Evolutionary conservation across 2,888 invertebrate species (phyloP).

Genomic region (Priocnemis perturbator): DNA sequence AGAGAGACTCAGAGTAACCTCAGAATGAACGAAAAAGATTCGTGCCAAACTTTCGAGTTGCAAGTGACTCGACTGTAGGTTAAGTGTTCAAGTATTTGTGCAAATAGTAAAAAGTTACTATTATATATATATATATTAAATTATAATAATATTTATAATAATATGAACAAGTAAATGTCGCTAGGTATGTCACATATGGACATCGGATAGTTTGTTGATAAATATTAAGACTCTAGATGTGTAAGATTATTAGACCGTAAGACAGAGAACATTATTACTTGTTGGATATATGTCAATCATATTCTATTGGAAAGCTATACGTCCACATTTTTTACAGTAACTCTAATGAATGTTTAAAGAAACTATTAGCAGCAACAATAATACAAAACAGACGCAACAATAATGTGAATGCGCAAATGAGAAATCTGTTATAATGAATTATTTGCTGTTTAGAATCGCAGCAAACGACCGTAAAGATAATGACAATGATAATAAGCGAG

Average conservation of each 20-base stretch:
- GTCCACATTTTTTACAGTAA: slow-evolving; percentile 61
- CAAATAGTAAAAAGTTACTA: too few species aligned
- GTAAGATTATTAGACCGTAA: slow-evolving; percentile 10
- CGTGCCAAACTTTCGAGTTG: slow-evolving; percentile 49
- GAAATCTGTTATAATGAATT: too few species aligned
- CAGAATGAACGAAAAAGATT: slow-evolving; percentile 31
- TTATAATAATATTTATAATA: background rate
- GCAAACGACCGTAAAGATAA: too few species aligned
- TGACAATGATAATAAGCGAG: too few species aligned
- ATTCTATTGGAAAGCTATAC: slow-evolving; percentile 56
- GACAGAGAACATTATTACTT: slow-evolving; percentile 35
- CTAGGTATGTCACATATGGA: slow-evolving; percentile 28
- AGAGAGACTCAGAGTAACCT: slow-evolving; percentile 34
- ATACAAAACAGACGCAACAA: slow-evolving; percentile 19
- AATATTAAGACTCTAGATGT: slow-evolving; percentile 21
- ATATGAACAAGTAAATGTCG: slow-evolving; percentile 18
- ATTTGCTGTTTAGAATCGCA: too few species aligned
- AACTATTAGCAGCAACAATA: slow-evolving; percentile 3
- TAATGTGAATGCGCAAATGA: background rate
- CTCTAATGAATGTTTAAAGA: background rate
- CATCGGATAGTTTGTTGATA: slow-evolving; percentile 27
- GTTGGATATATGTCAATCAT: slow-evolving; percentile 58
- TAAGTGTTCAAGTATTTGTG: slow-evolving; percentile 31
- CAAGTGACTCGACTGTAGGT: slow-evolving; percentile 37
- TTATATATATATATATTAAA: background rate